A percentile compares a stretch with the other conserved stretches of the same genome.
phyloP scores from a whole-genome alignment of 2,113 vertebrate genomes.

The Emydura subglobosa region DNA sequence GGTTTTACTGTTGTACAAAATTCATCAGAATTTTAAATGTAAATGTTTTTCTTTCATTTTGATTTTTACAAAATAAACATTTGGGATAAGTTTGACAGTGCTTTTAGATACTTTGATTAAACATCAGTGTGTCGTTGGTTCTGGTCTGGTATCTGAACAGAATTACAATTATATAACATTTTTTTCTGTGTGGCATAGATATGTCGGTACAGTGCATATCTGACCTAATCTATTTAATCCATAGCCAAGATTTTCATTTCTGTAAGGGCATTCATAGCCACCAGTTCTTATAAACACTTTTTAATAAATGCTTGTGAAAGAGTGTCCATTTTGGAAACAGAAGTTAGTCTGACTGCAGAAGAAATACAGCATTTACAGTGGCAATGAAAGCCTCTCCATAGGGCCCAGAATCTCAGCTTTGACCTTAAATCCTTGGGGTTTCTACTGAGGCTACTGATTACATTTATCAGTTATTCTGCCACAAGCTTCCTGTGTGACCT shows the following conservation, averaged over 20 bases:
- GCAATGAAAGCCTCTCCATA: not conserved
- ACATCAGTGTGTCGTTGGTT: not conserved
- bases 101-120: conserved; percentile 6
- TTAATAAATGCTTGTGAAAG: conserved; percentile 19
- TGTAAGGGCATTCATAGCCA: not conserved
- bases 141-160: not conserved
- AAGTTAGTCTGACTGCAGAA: not conserved
- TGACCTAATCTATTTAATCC: conserved; percentile 11
- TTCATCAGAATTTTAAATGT: not conserved
- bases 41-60: not conserved
- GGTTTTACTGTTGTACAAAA: not conserved
- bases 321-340: not conserved
- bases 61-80: not conserved
- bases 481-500: not conserved
- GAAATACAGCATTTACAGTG: not conserved
- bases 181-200: fast-evolving
- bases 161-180: fast-evolving
- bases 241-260: conserved; percentile 25
- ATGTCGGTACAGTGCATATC: not conserved
- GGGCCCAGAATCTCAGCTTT: not conserved
- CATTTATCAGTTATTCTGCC: not conserved
- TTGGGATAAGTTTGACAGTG: not conserved
- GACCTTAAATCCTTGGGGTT: fast-evolving
- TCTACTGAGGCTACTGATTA: not conserved
- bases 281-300: not conserved